Evolutionary conservation across 2,113 vertebrate genomes (phyloP), one percentile per base, ranked within the genome.

Genomic region (Cololabis saira): DNA sequence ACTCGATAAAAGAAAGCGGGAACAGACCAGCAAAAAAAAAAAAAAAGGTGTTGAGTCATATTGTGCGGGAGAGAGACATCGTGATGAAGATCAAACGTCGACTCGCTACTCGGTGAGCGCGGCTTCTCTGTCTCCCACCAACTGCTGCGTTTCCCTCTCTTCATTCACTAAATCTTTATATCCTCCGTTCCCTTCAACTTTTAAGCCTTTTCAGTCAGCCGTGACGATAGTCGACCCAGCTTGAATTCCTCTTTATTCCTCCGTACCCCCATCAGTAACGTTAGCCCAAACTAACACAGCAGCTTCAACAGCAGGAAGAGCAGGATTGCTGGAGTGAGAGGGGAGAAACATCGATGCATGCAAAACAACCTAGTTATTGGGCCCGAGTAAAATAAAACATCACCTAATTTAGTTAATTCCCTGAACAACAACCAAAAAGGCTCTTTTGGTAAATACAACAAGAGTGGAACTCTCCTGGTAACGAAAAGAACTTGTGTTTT

Each of bases 271-370:
- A 75, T 67, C 76, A 67, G 74, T 44, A 74, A 66, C 67, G 67
- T 56, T 65, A 55, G 59, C 77, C 69, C 71, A 71, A 33, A 71
- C 80, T 65, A 77, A 74, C 77, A 67, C 54, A 81, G 67, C 74
- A 56, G 74, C 82, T 82, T 87, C 77, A 88, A 88, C 87, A 78
- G 78, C 67, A 69, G 74, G 61, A 78, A 72, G 80, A 83, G 68
- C 68, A 71, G 72, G 57, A 74, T 75, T 76, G 74, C 73, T 65
- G 50, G 47, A 72, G 68, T 7, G 44, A 61, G 64, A 51, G 75
- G 72, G 51, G 56, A 67, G 66, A 76, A 73, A 70, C 64, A 41
- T 67, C 77, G 83, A 86, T 78, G 63, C 85, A 84, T 12, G 72
- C 78, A 85, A 84, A 42, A 84, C 71, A 42, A 84, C 71, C 55